phyloP scores from a whole-genome alignment of 2,113 vertebrate genomes.

The Oncorhynchus clarkii region DNA sequence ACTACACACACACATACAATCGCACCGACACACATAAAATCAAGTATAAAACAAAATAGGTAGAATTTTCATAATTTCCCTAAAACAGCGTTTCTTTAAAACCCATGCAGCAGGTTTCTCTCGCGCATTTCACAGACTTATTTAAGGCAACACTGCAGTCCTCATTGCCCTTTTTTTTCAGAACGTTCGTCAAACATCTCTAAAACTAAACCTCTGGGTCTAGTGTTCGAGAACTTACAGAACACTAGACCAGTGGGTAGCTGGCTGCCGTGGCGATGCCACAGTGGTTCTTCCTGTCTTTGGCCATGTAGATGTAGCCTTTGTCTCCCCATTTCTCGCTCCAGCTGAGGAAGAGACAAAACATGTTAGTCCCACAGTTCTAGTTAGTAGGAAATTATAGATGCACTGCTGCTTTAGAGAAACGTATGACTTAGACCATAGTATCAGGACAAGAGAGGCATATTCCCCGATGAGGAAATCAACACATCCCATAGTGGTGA shows the following conservation, averaged over 20 bases:
- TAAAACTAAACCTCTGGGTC: neutral
- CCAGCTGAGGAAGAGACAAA: constrained; percentile 77
- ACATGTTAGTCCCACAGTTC: neutral
- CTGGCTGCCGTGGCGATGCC: constrained; percentile 89
- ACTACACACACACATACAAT: neutral
- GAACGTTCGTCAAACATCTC: neutral
- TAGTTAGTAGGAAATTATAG: neutral
- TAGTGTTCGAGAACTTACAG: neutral
- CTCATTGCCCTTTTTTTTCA: neutral
- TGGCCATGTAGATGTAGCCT: constrained; percentile 88
- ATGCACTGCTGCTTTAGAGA: neutral
- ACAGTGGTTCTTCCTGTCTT: constrained; percentile 85
- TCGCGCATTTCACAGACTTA: neutral
- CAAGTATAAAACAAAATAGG: constrained; percentile 6
- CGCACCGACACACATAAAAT: neutral
- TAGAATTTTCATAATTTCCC: neutral
- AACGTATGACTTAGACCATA: neutral
- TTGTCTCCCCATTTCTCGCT: constrained; percentile 83
- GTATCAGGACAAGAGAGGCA: neutral
- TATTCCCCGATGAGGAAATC: too few species aligned
- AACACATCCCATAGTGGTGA: neutral
- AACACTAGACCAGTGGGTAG: constrained; percentile 82
- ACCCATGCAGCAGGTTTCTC: neutral
- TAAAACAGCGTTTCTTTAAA: neutral
- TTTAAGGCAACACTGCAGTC: constrained; percentile 1